Base-by-base conservation (phyloP, 2,113 vertebrate genomes). In the Elephas maximus region DNA sequence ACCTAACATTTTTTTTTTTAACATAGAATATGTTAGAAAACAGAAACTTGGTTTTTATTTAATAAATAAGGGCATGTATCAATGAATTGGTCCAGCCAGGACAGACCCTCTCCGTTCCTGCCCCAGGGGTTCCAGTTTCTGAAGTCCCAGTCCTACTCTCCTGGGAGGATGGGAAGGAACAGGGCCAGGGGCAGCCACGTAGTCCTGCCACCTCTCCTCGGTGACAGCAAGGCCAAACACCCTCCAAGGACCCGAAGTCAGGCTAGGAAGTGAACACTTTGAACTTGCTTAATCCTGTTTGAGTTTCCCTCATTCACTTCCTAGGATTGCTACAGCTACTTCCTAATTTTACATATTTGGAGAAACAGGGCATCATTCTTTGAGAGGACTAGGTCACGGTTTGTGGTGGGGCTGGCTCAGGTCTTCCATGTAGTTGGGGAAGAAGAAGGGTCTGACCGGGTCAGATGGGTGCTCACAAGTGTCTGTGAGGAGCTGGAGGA, bases 251-350 rank as follows among this genome's bases (percentile, higher is more conserved):
- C 23, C 11, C 11, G 41, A 23, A 37, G 20, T 37, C 62, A 62
- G 8, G 62, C 28, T 57, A 18, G 6, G 53, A 67, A 14, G 8
- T 10, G 15, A 73, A 71, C 1, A 0, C 0, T 1, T 26, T 1
- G 11, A 41, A 45, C 30, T 20, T 14, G 11, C 23, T 6, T 5
- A 17, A 9, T 53, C n/a, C 41, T 5, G 51, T 73, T 44, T 26
- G 17, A 18, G 26, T 24, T 26, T 48, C 17, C 63, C 26, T 82
- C 3, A 2, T 6, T 86, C 14, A 33, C 45, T 74, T 65, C 78
- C 5, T 44, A 1, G 6, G 37, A 1, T 33, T 20, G 41, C 33
- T 21, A 15, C 44, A 14, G 24, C 44, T 33, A 79, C 10, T 88
- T 91, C 53, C 41, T 20, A 0, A 3, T 45, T 88, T 91, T 79